These are phyloP conservation scores for Drosophila sturtevanti DNA, from an alignment of 1,140 invertebrate genomes.

Conservation along the genomic window DNA sequence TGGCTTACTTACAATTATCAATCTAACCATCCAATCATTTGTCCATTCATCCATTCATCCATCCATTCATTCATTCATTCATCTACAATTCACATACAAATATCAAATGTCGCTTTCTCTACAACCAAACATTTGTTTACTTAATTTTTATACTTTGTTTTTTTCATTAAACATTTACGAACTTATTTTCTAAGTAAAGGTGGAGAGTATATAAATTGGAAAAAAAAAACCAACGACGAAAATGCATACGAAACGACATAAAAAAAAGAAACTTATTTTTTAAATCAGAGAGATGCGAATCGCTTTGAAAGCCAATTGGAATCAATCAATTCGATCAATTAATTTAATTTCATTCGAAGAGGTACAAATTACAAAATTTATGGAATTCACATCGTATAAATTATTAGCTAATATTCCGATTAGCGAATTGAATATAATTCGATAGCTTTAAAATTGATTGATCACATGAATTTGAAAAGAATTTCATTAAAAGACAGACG, in stretches of 20 bases:
- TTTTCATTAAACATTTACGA: constrained; percentile 20
- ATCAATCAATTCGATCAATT: neutral
- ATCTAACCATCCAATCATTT: neutral
- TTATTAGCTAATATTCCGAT: too few relatives aligned
- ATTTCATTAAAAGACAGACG: too few relatives aligned
- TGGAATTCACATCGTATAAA: too few relatives aligned
- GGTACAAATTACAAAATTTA: too few relatives aligned
- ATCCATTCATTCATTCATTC: constrained; percentile 1
- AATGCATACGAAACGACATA: constrained; percentile 8
- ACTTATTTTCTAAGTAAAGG: constrained; percentile 13
- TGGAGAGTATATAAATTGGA: constrained; percentile 51
- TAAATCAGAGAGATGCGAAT: constrained; percentile 6
- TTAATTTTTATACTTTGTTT: neutral
- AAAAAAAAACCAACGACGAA: constrained; percentile 28
- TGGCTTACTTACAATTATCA: constrained; percentile 23
- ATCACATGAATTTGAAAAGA: too few relatives aligned
- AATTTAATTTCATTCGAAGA: too few relatives aligned
- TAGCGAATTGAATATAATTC: too few relatives aligned
- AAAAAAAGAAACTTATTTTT: constrained; percentile 26
- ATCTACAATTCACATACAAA: too few relatives aligned
- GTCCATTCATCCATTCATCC: neutral
- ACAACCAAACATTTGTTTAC: constrained; percentile 41
- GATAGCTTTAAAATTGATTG: too few relatives aligned
- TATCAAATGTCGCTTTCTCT: constrained; percentile 11
- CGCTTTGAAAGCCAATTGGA: constrained; percentile 33